A percentile compares a stretch with the other conserved stretches of the same genome.
These are phyloP conservation scores for Lasius platythorax DNA, from an alignment of 2,888 invertebrate species.

Conservation along the genomic window DNA sequence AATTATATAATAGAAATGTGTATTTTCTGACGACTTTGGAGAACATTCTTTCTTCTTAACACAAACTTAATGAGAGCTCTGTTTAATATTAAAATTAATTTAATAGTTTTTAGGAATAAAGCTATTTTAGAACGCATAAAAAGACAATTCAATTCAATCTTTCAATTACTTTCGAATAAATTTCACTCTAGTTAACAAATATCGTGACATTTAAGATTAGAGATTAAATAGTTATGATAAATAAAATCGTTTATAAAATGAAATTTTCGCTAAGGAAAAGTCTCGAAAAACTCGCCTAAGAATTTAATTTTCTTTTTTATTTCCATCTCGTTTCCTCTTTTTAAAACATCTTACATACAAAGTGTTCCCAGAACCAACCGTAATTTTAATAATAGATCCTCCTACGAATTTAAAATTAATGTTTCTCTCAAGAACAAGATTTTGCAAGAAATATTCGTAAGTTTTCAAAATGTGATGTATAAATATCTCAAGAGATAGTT, in stretches of 20 bases:
- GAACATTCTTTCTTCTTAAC: background rate
- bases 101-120: background rate
- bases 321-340: background rate
- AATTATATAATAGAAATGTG: background rate
- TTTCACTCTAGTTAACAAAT: background rate
- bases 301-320: background rate
- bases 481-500: background rate
- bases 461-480: background rate
- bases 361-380: background rate
- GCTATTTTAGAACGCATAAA: background rate
- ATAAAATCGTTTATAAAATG: background rate
- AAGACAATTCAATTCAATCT: background rate
- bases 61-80: background rate
- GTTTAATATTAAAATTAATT: background rate
- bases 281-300: background rate
- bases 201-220: background rate
- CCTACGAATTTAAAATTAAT: conserved; percentile 10
- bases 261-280: background rate
- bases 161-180: background rate
- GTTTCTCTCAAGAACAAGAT: background rate
- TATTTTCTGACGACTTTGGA: background rate
- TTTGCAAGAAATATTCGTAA: background rate
- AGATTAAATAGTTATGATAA: background rate
- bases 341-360: background rate
- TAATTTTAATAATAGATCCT: conserved; percentile 28